Evolutionary conservation across 2,113 vertebrate species (phyloP).

Genomic region (Lichenostomus cassidix): DNA sequence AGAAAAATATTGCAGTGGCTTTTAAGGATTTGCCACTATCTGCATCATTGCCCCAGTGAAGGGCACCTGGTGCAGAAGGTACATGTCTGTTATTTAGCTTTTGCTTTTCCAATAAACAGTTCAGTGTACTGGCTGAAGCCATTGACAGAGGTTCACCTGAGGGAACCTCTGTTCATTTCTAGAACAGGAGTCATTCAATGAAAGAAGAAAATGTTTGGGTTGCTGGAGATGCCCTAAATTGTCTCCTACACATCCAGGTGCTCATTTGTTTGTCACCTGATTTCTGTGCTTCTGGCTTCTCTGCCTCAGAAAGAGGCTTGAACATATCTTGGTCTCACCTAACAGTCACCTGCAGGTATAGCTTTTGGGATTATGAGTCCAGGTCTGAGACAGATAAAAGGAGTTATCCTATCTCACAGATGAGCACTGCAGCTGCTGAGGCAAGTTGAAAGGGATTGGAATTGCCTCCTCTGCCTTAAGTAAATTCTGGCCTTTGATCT

Average conservation of each 20-base stretch:
- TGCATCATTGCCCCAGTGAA: background rate
- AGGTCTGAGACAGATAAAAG: background rate
- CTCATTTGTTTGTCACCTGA: background rate
- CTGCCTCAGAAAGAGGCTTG: background rate
- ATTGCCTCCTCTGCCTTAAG: background rate
- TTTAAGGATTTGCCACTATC: background rate
- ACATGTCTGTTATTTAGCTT: background rate
- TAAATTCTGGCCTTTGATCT: background rate
- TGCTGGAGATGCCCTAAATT: background rate
- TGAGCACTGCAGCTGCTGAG: background rate
- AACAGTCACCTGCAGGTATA: background rate
- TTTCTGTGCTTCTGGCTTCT: background rate
- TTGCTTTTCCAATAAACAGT: background rate
- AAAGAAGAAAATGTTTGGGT: background rate
- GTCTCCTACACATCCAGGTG: background rate
- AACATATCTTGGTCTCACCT: background rate
- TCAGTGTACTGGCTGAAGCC: background rate
- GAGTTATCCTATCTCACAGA: fast-evolving
- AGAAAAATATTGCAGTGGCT: background rate
- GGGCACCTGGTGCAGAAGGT: background rate
- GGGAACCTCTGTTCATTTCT: background rate
- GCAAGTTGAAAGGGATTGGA: background rate
- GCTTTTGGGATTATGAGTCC: background rate
- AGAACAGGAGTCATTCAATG: background rate
- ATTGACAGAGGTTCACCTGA: background rate